Evolutionary conservation across 2,888 invertebrate species (phyloP).

Genomic region (Ommatoiulus sabulosus): DNA sequence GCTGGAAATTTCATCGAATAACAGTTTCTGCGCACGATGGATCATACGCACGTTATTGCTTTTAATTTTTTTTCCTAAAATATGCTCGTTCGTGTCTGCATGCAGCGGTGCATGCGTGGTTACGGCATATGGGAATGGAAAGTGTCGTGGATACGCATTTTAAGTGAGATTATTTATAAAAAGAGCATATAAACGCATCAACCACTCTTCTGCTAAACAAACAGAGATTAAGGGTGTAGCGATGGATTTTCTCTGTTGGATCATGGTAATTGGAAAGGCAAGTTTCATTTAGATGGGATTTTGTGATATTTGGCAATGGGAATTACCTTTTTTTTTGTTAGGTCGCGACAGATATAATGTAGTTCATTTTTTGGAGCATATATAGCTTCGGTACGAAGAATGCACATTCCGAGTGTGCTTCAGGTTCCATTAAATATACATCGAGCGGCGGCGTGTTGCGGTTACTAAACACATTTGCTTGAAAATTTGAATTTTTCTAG

Average conservation of each 20-base stretch:
- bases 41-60: not conserved
- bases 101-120: not conserved
- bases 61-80: not conserved
- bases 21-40: not conserved
- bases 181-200: slow-evolving; percentile 1
- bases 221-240: slow-evolving; percentile 10
- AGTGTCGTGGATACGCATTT: not conserved
- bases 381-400: not conserved
- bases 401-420: slow-evolving; percentile 13
- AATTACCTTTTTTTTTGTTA: slow-evolving; percentile 1
- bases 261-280: slow-evolving; percentile 17
- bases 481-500: not conserved
- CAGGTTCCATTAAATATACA: slow-evolving; percentile 6
- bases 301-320: not conserved
- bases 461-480: not conserved
- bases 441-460: not conserved
- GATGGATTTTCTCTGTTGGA: not conserved
- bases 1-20: not conserved
- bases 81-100: not conserved
- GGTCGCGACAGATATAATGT: not conserved
- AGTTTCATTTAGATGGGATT: slow-evolving; percentile 15
- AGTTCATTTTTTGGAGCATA: not conserved
- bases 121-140: not conserved
- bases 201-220: not conserved
- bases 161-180: slow-evolving; percentile 28